Conservation (phyloP, 2,113 vertebrate species). For the Pogonocichla stellata region DNA sequence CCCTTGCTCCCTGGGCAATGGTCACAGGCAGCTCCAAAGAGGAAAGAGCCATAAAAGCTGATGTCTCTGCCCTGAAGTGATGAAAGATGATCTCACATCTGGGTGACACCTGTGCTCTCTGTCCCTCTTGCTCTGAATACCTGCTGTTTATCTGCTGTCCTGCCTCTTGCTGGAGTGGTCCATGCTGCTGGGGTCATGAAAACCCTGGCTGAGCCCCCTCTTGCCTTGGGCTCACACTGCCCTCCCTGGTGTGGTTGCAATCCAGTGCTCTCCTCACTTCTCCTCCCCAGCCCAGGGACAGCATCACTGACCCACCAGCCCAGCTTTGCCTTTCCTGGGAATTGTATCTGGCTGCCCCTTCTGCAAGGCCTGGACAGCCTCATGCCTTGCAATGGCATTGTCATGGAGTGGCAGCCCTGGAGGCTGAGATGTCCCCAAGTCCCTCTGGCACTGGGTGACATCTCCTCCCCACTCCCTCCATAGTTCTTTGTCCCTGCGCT, state of each 20-base stretch:
- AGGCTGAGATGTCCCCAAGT: not conserved
- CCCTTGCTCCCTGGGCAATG: not conserved
- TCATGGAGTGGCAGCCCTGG: not conserved
- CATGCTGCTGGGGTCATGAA: slow-evolving; percentile 65
- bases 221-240: not conserved
- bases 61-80: not conserved
- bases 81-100: slow-evolving; percentile 57
- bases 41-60: not conserved
- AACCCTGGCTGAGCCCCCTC: slow-evolving; percentile 18
- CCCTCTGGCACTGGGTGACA: not conserved
- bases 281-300: not conserved
- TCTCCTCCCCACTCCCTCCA: not conserved
- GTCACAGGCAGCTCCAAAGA: not conserved
- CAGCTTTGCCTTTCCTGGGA: not conserved
- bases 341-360: not conserved
- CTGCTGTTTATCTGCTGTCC: slow-evolving; percentile 31
- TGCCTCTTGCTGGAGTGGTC: not conserved
- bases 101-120: slow-evolving; percentile 76
- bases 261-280: not conserved
- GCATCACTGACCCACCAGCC: not conserved
- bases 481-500: not conserved
- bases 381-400: not conserved
- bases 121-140: slow-evolving; percentile 57
- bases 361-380: not conserved
- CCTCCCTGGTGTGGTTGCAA: not conserved